These are phyloP conservation scores for Bathynomus jamesi DNA, from an alignment of 1,140 invertebrate genomes.

Conservation along the genomic window DNA sequence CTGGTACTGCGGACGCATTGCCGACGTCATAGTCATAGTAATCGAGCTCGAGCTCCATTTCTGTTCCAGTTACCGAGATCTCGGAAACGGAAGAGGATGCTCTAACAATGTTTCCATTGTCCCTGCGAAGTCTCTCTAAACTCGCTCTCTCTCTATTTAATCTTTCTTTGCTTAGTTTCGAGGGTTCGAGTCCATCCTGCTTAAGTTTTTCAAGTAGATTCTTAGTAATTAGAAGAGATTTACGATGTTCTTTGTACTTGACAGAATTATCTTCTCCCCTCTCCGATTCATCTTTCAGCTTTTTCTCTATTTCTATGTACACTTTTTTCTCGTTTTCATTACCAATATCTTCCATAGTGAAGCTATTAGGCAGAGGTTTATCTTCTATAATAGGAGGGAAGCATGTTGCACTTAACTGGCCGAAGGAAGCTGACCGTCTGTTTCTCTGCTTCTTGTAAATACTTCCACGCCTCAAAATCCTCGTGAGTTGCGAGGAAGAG, in stretches of 20 bases:
- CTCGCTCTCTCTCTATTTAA: conserved; percentile 52
- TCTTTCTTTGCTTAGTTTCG: conserved; percentile 68
- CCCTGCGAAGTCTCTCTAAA: neutral
- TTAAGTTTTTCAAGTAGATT: too few relatives aligned
- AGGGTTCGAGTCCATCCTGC: conserved; percentile 46
- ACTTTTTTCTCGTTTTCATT: conserved; percentile 15
- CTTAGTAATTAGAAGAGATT: conserved; percentile 55
- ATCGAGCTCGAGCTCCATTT: conserved; percentile 69
- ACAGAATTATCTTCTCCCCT: conserved; percentile 9
- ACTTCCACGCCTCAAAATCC: conserved; percentile 12
- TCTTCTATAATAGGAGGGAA: conserved; percentile 23
- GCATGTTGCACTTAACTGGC: conserved; percentile 18
- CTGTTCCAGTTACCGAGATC: conserved; percentile 62
- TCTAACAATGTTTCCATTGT: neutral
- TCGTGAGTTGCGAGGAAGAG: conserved; percentile 19
- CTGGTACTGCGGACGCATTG: conserved; percentile 66
- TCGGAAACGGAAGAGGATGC: conserved; percentile 51
- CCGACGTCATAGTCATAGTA: conserved; percentile 81
- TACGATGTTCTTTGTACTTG: conserved; percentile 45
- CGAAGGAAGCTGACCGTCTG: conserved; percentile 21
- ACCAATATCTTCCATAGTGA: neutral
- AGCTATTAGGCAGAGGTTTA: conserved; percentile 2
- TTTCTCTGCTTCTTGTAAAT: conserved; percentile 10
- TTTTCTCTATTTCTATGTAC: neutral
- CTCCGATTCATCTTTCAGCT: neutral